Conservation (phyloP, 2,797 vertebrate species). For the Clarias fuscus region DNA sequence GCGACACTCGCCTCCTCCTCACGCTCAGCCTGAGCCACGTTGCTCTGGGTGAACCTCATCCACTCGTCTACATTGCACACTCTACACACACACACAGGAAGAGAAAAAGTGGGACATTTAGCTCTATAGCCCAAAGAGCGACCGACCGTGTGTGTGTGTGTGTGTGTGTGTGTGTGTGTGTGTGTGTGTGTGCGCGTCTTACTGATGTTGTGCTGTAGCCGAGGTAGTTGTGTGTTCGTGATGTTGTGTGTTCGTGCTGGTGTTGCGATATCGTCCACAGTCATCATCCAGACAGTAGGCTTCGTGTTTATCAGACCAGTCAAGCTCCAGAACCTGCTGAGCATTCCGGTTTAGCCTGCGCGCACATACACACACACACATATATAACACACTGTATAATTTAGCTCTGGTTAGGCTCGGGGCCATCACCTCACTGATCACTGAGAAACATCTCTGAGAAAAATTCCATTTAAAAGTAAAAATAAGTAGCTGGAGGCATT, state of each 20-base stretch:
- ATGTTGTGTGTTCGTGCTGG: constrained; percentile 76
- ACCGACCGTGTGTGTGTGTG: neutral
- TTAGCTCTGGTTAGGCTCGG: neutral
- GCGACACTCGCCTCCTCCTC: constrained; percentile 76
- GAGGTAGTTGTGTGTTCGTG: constrained; percentile 72
- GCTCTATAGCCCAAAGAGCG: neutral
- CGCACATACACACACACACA: constrained; percentile 27
- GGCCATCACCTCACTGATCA: neutral
- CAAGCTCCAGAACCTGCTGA: constrained; percentile 82
- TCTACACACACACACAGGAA: constrained; percentile 63
- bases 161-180: constrained; percentile 9
- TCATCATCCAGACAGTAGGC: constrained; percentile 80
- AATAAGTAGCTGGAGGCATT: neutral
- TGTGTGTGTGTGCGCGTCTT: constrained; percentile 57
- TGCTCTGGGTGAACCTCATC: constrained; percentile 81
- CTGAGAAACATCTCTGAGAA: neutral
- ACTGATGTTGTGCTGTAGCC: constrained; percentile 81
- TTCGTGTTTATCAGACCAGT: constrained; percentile 90
- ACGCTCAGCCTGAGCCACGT: constrained; percentile 73
- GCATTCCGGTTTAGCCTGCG: constrained; percentile 79
- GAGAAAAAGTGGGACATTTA: neutral
- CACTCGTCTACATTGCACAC: constrained; percentile 77
- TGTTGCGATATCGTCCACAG: constrained; percentile 73
- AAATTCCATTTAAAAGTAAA: neutral
- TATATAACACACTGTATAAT: neutral